Conservation (phyloP, 2,888 invertebrate species). For the Drosophila paranaensis region DNA sequence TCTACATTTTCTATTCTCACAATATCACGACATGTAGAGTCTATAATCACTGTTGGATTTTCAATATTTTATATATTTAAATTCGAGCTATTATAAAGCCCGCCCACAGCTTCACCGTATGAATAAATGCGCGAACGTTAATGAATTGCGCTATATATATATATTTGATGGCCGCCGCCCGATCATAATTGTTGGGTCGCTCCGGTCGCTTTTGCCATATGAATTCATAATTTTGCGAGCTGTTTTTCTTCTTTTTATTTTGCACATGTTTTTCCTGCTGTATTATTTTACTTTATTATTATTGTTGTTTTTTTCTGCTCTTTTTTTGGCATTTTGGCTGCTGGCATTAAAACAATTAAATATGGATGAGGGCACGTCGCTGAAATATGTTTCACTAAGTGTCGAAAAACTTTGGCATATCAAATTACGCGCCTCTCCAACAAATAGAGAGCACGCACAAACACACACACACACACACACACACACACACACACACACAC, state of each 20-base stretch:
- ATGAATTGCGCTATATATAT: constrained; percentile 17
- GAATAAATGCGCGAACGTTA: constrained; percentile 6
- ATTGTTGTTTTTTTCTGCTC: neutral
- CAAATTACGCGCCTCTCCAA: constrained; percentile 51
- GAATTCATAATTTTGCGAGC: constrained; percentile 49
- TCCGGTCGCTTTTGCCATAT: constrained; percentile 29
- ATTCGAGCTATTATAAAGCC: neutral
- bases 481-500: neutral
- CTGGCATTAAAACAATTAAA: constrained; percentile 61
- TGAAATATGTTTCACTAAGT: constrained; percentile 68
- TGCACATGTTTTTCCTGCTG: constrained; percentile 12
- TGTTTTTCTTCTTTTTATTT: constrained; percentile 11
- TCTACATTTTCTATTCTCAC: too few species aligned
- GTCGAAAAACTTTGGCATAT: constrained; percentile 70
- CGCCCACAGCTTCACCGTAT: neutral
- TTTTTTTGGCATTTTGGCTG: constrained; percentile 9
- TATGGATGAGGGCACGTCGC: constrained; percentile 65
- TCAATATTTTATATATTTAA: neutral
- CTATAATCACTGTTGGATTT: neutral
- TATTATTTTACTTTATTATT: constrained; percentile 9
- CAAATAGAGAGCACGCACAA: constrained; percentile 30
- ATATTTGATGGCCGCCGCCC: constrained; percentile 8
- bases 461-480: neutral
- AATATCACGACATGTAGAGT: neutral
- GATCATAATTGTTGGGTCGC: constrained; percentile 32